Base-by-base conservation (phyloP, 1,140 invertebrate genomes). In the Trichoplusia ni region DNA sequence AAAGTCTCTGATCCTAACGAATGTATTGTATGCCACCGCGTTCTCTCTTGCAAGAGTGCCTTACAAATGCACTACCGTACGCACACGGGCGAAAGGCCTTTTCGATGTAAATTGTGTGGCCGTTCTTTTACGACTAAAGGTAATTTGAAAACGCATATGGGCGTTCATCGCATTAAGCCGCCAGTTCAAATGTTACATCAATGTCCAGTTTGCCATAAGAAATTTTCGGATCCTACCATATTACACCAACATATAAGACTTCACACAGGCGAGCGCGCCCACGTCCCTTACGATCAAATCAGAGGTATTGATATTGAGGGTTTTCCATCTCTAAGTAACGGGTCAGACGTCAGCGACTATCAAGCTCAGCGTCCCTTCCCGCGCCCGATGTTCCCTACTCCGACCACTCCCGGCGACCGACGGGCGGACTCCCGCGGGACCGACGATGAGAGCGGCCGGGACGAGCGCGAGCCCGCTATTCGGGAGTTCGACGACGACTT, bases 101-200 rank as follows among this genome's bases (percentile, higher is more conserved):
- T 99, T 90, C 96, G 96, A 81, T 99, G 98, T 84, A 98, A n/a
- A 90, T 97, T 99, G 56, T 99, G 98, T 89, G 96, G 97, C n/a
- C 93, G 97, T 27, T 96, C 97, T 23, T 99, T 99, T 89, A 99
- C 98, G 8, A 99, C 98, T 4, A 99, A 99, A 91, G 98, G 99
- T 16, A 99, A 99, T 90, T 92, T 99, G 42, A 99, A 99, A 90
- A 99, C 98, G 0, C 99, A 99, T 91, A 99, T 99, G 98, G 98
- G 98, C 35, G 98, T 99, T 8, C 98, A 99, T 91, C 93, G 98
- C 56, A 93, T 97, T 33, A 98, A 98, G 77, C 97, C 97, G 63
- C 97, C 97, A 0, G 94, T 98, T 82, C 91, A 98, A 53, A 96
- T 98, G 74, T 93, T 98, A 64, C 98, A 99, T 83, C 98, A 99